phyloP scores from a whole-genome alignment of 2,797 vertebrate species.

The Malacoctenus gilli region DNA sequence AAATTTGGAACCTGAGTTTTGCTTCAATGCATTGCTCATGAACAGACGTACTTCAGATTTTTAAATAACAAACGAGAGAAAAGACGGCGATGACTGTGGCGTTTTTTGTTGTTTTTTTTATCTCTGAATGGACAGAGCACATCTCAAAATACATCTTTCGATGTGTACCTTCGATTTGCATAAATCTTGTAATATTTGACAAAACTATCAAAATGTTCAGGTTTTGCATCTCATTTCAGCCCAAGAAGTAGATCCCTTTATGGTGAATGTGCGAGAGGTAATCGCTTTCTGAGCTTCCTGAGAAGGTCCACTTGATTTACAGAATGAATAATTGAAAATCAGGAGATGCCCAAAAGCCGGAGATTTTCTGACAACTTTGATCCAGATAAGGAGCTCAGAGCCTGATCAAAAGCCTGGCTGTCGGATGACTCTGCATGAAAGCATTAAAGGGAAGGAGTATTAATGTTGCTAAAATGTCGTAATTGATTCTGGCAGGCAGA shows the following conservation, averaged over 20 bases:
- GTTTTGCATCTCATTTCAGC: neutral
- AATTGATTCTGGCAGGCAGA: constrained; percentile 39
- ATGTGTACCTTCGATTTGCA: constrained; percentile 17
- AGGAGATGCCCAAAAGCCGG: constrained; percentile 22
- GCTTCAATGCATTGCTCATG: too few relatives aligned
- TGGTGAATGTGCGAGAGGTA: constrained; percentile 12
- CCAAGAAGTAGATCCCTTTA: too few relatives aligned
- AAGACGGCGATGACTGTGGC: too few relatives aligned
- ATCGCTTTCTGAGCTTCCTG: constrained; percentile 22
- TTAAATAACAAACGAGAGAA: too few relatives aligned
- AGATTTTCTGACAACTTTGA: constrained; percentile 40
- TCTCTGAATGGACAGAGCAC: too few relatives aligned
- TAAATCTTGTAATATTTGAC: neutral
- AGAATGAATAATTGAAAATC: constrained; percentile 27
- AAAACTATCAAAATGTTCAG: constrained; percentile 4
- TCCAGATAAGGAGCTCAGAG: constrained; percentile 53
- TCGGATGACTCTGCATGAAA: constrained; percentile 30
- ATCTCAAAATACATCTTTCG: neutral
- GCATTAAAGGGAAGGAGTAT: constrained; percentile 9
- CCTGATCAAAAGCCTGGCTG: constrained; percentile 43
- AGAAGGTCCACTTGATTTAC: constrained; percentile 35
- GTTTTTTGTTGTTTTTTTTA: too few relatives aligned
- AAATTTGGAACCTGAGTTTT: too few relatives aligned
- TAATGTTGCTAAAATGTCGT: constrained; percentile 42
- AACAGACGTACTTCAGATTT: too few relatives aligned